These are phyloP conservation scores for Chaetorhynchus papuensis DNA, from an alignment of 2,113 vertebrate species.

Conservation along the genomic window DNA sequence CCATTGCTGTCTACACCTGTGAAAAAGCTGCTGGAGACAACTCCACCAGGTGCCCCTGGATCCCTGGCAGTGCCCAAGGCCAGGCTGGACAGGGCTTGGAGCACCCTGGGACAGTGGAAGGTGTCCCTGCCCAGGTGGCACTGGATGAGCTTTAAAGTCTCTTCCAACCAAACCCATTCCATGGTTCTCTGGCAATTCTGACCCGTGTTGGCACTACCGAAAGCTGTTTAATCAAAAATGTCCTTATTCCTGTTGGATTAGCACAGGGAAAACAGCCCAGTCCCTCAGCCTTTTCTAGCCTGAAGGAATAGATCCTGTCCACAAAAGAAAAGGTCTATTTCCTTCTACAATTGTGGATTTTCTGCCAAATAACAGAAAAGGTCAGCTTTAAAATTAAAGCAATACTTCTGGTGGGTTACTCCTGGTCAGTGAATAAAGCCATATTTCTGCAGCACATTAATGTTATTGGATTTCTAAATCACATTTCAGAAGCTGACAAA, in stretches of 20 bases:
- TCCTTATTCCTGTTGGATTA: neutral
- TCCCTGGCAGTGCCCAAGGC: neutral
- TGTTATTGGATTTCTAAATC: conserved; percentile 62
- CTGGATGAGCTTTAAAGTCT: neutral
- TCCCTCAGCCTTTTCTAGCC: neutral
- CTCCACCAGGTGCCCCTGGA: neutral
- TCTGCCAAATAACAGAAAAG: conserved; percentile 52
- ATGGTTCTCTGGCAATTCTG: fast-evolving
- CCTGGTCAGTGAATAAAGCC: conserved; percentile 1
- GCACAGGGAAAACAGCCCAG: neutral
- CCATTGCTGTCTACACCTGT: fast-evolving
- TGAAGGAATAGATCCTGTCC: neutral
- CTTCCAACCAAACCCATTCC: neutral
- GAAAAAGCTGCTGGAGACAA: neutral
- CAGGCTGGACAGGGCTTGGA: neutral
- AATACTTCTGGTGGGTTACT: conserved; percentile 38
- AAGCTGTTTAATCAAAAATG: neutral
- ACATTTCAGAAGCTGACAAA: conserved; percentile 9
- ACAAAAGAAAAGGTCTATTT: neutral
- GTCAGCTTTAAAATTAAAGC: conserved; percentile 64
- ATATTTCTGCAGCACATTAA: conserved; percentile 43
- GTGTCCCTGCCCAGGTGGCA: neutral
- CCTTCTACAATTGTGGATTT: conserved; percentile 6
- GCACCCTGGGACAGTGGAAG: fast-evolving
- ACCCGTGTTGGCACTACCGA: fast-evolving